phyloP scores from a whole-genome alignment of 2,888 invertebrate species.

The Campoletis raptor region DNA sequence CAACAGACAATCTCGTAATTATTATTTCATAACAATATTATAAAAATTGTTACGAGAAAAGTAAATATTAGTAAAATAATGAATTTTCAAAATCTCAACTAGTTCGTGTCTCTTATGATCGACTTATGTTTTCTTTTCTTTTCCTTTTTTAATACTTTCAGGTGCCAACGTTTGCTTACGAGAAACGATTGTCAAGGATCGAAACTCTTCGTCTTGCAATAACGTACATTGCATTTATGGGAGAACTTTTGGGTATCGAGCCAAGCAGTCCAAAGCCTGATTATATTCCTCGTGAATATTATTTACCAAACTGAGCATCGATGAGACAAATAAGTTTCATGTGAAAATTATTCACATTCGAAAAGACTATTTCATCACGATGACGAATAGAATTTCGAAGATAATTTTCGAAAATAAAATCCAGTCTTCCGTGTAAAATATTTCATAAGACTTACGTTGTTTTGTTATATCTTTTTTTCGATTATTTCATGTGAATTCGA shows the following conservation, averaged over 20 bases:
- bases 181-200: slow-evolving; percentile 97
- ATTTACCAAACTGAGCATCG: slow-evolving; percentile 79
- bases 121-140: too few species aligned
- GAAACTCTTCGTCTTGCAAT: slow-evolving; percentile 97
- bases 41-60: too few species aligned
- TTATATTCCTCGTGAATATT: slow-evolving; percentile 83
- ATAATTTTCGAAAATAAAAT: slow-evolving; percentile 27
- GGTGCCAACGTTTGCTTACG: slow-evolving; percentile 98
- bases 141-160: too few species aligned
- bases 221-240: slow-evolving; percentile 98
- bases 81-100: too few species aligned
- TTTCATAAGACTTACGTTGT: slow-evolving; percentile 25
- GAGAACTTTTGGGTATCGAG: slow-evolving; percentile 89
- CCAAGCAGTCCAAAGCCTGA: slow-evolving; percentile 81
- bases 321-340: not conserved
- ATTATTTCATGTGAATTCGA: not conserved
- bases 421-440: slow-evolving; percentile 45
- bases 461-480: slow-evolving; percentile 5
- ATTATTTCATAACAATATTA: too few species aligned
- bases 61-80: too few species aligned
- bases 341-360: slow-evolving; percentile 22
- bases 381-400: slow-evolving; percentile 24
- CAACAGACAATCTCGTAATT: too few species aligned
- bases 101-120: too few species aligned
- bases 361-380: slow-evolving; percentile 26